phyloP scores from a whole-genome alignment of 1,140 invertebrate species.

The Galendromus occidentalis region DNA sequence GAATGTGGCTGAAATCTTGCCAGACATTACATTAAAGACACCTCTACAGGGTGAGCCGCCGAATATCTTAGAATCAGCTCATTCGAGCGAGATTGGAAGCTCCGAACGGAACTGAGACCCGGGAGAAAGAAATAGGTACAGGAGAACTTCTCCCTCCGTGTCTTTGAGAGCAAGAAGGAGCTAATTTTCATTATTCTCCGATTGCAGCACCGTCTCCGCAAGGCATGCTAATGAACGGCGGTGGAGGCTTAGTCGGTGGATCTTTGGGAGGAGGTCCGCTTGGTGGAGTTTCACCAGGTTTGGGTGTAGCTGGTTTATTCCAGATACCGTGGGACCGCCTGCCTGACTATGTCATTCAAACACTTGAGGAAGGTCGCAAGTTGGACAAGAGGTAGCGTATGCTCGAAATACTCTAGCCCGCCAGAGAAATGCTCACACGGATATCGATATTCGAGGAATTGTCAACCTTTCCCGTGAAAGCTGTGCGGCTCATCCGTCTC shows the following conservation, averaged over 20 bases:
- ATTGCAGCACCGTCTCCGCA: slow-evolving; percentile 8
- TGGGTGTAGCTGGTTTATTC: slow-evolving; percentile 6
- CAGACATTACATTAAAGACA: background rate
- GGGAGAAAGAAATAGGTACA: too few relatives aligned
- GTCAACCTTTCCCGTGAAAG: too few relatives aligned
- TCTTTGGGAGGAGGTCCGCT: background rate
- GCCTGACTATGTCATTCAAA: slow-evolving; percentile 9
- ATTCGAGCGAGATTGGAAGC: too few relatives aligned
- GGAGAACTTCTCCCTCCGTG: too few relatives aligned
- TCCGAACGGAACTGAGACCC: too few relatives aligned
- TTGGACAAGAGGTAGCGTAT: slow-evolving; percentile 8
- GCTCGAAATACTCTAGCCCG: too few relatives aligned
- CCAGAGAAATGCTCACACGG: too few relatives aligned
- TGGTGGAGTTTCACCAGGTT: slow-evolving; percentile 1
- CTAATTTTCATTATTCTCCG: too few relatives aligned
- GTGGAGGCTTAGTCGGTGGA: background rate
- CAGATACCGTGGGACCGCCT: slow-evolving; percentile 10
- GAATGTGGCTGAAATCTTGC: background rate
- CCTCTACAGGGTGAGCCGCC: background rate
- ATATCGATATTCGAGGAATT: too few relatives aligned
- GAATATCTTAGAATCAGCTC: too few relatives aligned
- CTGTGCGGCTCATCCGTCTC: too few relatives aligned
- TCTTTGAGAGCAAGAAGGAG: too few relatives aligned
- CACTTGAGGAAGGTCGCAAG: slow-evolving; percentile 10
- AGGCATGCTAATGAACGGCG: slow-evolving; percentile 6